A percentile compares a stretch with the other conserved stretches of the same genome.
These are phyloP conservation scores for Diarsia rubi DNA, from an alignment of 2,888 invertebrate species.

Conservation along the genomic window DNA sequence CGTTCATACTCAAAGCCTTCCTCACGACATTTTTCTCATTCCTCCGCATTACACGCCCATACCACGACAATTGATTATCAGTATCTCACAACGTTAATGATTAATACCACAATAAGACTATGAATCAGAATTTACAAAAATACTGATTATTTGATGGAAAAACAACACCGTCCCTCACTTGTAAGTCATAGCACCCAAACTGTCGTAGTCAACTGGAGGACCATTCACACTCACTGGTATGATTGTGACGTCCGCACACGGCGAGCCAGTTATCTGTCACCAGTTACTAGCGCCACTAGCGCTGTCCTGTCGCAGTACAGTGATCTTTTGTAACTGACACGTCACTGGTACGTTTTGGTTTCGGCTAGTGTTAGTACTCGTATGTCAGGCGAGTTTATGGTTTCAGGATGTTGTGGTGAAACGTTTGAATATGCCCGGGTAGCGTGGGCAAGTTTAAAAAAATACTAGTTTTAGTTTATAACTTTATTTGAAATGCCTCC, in stretches of 20 bases:
- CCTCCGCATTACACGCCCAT: too few relatives aligned
- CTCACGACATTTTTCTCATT: too few relatives aligned
- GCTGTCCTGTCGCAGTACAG: constrained; percentile 23
- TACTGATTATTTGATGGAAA: constrained; percentile 8
- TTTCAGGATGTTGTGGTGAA: constrained; percentile 36
- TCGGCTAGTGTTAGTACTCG: constrained; percentile 29
- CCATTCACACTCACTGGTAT: constrained; percentile 44
- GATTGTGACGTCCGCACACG: constrained; percentile 47
- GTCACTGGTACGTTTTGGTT: constrained; percentile 35
- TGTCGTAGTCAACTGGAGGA: constrained; percentile 39
- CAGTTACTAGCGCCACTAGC: constrained; percentile 17
- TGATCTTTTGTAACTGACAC: constrained; percentile 41
- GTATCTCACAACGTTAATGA: too few relatives aligned
- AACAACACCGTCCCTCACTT: constrained; percentile 11
- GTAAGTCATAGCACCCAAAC: constrained; percentile 41
- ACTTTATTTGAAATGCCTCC: too few relatives aligned
- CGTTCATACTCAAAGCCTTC: too few relatives aligned
- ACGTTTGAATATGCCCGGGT: constrained; percentile 10
- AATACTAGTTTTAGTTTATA: too few relatives aligned
- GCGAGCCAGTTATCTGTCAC: constrained; percentile 57
- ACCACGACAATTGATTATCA: too few relatives aligned
- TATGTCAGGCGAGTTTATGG: constrained; percentile 25
- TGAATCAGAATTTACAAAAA: background rate
- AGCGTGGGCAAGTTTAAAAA: background rate
- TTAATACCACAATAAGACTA: too few relatives aligned